phyloP scores from a whole-genome alignment of 2,113 vertebrate genomes.

The Harpagus bidentatus region DNA sequence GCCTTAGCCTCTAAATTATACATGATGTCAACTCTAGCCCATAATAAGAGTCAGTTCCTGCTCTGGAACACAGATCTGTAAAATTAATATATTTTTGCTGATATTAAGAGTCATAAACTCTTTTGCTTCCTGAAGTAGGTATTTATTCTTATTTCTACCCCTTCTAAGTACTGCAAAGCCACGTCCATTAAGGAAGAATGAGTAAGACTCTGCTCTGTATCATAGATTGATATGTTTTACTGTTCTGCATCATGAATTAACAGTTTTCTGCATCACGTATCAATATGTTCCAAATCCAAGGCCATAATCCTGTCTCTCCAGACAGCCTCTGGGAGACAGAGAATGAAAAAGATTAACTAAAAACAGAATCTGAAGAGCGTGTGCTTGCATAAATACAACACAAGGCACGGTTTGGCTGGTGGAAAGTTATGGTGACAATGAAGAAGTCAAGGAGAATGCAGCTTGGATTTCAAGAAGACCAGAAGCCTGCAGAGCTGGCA shows the following conservation, averaged over 20 bases:
- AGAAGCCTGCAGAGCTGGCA: conserved; percentile 23
- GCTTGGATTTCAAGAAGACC: neutral
- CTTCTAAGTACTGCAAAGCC: neutral
- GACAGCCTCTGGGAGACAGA: neutral
- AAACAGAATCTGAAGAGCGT: neutral
- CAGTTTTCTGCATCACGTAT: neutral
- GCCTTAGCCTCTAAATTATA: neutral
- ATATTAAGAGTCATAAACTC: neutral
- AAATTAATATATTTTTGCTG: neutral
- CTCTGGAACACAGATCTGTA: neutral
- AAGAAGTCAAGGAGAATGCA: neutral
- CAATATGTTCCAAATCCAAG: neutral
- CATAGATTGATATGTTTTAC: neutral
- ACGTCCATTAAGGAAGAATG: neutral
- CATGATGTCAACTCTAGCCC: neutral
- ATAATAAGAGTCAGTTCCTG: neutral
- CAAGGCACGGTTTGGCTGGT: neutral
- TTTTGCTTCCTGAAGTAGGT: neutral
- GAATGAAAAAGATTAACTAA: conserved; percentile 9
- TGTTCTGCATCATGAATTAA: neutral
- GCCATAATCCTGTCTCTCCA: neutral
- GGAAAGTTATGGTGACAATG: neutral
- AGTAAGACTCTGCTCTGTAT: neutral
- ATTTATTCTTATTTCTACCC: neutral
- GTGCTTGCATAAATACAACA: neutral